phyloP scores from a whole-genome alignment of 1,140 invertebrate species.

The Zaprionus nigranus region DNA sequence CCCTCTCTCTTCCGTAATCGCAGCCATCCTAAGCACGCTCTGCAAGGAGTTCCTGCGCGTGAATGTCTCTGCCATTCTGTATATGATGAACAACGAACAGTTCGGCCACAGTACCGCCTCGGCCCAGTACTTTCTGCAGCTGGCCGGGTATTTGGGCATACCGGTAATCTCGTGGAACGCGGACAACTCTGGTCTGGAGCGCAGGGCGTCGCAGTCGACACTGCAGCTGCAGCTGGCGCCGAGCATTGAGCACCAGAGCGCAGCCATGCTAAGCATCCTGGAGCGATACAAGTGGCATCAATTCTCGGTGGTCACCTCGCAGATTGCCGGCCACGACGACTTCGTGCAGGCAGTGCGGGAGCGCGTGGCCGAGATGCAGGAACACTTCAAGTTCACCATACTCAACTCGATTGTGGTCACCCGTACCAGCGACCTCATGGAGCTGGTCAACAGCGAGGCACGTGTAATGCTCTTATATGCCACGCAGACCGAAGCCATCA shows the following conservation, averaged over 20 bases:
- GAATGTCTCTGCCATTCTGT: conserved; percentile 96
- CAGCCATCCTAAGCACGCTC: conserved; percentile 93
- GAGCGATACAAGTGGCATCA: conserved; percentile 98
- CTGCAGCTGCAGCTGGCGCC: conserved; percentile 96
- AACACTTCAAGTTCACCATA: conserved; percentile 95
- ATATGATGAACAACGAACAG: conserved; percentile 96
- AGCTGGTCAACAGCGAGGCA: conserved; percentile 95
- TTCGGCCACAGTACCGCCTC: conserved; percentile 95
- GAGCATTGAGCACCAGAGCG: conserved; percentile 96
- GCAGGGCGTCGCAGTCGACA: conserved; percentile 92
- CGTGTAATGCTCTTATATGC: conserved; percentile 97
- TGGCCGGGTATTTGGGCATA: conserved; percentile 93
- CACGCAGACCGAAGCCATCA: conserved; percentile 93
- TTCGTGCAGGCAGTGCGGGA: conserved; percentile 97
- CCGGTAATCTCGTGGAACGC: conserved; percentile 98
- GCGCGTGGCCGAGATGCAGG: conserved; percentile 91
- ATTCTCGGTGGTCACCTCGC: conserved; percentile 96
- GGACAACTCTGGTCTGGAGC: conserved; percentile 94
- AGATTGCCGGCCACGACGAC: conserved; percentile 96
- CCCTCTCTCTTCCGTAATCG: background rate
- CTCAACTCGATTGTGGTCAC: conserved; percentile 93
- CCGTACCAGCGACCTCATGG: conserved; percentile 87
- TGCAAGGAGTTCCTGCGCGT: conserved; percentile 94
- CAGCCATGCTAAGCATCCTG: conserved; percentile 96
- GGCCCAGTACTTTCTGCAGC: conserved; percentile 96